These are phyloP conservation scores for Butorides virescens DNA, from an alignment of 2,113 vertebrate species.

Conservation along the genomic window DNA sequence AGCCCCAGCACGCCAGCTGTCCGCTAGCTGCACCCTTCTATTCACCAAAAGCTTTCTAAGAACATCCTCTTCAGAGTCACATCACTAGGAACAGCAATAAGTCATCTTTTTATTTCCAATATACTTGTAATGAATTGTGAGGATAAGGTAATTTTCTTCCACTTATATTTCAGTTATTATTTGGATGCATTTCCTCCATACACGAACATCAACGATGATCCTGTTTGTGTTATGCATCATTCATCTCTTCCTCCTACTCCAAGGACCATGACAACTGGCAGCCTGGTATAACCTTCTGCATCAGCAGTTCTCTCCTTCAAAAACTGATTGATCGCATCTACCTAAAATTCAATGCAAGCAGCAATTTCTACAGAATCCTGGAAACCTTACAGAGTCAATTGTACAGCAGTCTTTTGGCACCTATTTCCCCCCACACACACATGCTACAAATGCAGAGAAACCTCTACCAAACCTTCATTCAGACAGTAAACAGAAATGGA, in stretches of 20 bases:
- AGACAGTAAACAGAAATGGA: not conserved
- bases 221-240: not conserved
- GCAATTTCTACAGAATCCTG: not conserved
- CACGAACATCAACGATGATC: not conserved
- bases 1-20: accelerated
- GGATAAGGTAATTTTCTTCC: not conserved
- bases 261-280: not conserved
- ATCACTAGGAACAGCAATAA: not conserved
- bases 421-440: not conserved
- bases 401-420: not conserved
- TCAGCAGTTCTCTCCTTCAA: not conserved
- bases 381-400: not conserved
- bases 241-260: not conserved
- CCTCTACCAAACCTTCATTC: not conserved
- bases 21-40: not conserved
- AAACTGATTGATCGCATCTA: not conserved
- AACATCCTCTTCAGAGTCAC: not conserved
- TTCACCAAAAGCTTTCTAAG: not conserved
- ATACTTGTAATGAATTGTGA: not conserved
- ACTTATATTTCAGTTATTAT: not conserved
- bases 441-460: not conserved
- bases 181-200: not conserved
- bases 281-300: not conserved
- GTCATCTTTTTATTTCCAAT: not conserved
- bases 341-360: not conserved